Percentiles rank a stretch among this genome's conserved stretches.
Conservation (phyloP, 2,797 vertebrate genomes). For the Odontamblyopus rebecca region DNA sequence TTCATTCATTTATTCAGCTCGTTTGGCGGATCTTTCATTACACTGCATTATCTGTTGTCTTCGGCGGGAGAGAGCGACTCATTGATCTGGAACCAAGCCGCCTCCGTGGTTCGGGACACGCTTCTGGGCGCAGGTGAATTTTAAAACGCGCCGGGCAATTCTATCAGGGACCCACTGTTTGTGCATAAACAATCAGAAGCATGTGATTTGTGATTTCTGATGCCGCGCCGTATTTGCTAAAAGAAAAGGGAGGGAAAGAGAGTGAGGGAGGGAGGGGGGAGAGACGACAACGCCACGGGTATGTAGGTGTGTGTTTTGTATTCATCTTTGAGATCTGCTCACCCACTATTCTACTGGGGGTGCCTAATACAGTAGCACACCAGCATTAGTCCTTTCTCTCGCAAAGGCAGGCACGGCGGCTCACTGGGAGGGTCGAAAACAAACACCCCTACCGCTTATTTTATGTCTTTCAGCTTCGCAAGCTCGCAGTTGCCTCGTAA, state of each 20-base stretch:
- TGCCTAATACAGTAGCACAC: constrained; percentile 80
- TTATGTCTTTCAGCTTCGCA: constrained; percentile 77
- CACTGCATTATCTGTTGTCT: constrained; percentile 81
- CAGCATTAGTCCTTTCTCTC: constrained; percentile 78
- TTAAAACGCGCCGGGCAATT: constrained; percentile 78
- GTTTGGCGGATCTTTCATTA: constrained; percentile 82
- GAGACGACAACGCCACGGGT: constrained; percentile 68
- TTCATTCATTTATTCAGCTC: constrained; percentile 82
- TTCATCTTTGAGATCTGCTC: constrained; percentile 80
- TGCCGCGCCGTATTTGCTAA: constrained; percentile 74
- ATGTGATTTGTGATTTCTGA: constrained; percentile 82
- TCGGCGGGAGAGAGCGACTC: constrained; percentile 80
- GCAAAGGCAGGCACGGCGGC: constrained; percentile 73
- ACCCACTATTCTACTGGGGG: constrained; percentile 80
- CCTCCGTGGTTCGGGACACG: constrained; percentile 79
- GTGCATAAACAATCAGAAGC: constrained; percentile 81
- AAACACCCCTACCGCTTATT: constrained; percentile 81
- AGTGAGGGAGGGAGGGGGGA: constrained; percentile 10
- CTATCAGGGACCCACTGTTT: constrained; percentile 81
- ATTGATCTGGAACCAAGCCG: constrained; percentile 82
- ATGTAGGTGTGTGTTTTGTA: constrained; percentile 80
- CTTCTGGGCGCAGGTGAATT: constrained; percentile 80
- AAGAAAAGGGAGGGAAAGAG: constrained; percentile 40
- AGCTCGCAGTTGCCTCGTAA: constrained; percentile 72
- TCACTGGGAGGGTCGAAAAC: constrained; percentile 80